These are phyloP conservation scores for Danaus plexippus DNA, from an alignment of 1,140 invertebrate genomes.

Conservation along the genomic window DNA sequence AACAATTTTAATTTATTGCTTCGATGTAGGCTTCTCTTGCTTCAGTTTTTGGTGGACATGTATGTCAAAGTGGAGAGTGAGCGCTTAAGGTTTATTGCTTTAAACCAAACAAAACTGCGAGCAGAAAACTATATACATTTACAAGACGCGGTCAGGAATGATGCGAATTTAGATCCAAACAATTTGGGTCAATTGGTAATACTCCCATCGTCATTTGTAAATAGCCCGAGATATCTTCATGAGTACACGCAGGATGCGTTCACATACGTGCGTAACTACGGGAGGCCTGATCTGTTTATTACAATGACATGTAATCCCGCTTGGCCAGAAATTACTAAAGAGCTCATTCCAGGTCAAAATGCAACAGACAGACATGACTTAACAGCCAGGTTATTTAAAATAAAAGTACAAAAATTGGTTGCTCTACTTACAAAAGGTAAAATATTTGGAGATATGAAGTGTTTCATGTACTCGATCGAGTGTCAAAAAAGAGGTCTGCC, in stretches of 20 bases:
- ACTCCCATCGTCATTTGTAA: conserved; percentile 55
- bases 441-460: conserved; percentile 13
- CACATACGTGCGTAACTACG: conserved; percentile 61
- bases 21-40: conserved; percentile 23
- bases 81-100: conserved; percentile 24
- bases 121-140: conserved; percentile 31
- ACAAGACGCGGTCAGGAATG: conserved; percentile 25
- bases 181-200: conserved; percentile 51
- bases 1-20: conserved; percentile 29
- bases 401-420: conserved; percentile 23
- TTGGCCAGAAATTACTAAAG: conserved; percentile 20
- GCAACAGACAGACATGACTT: conserved; percentile 20
- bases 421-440: conserved; percentile 23
- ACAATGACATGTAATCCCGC: conserved; percentile 30
- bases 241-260: conserved; percentile 62
- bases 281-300: conserved; percentile 35
- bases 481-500: conserved; percentile 64
- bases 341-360: conserved; percentile 17
- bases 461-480: conserved; percentile 13
- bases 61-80: conserved; percentile 24
- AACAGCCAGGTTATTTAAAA: conserved; percentile 19
- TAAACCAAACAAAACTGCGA: conserved; percentile 33
- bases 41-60: conserved; percentile 30
- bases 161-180: conserved; percentile 34
- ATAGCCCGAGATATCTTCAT: conserved; percentile 65